These are phyloP conservation scores for Drosophila pseudoobscura DNA, from an alignment of 1,140 invertebrate species.

Conservation along the genomic window DNA sequence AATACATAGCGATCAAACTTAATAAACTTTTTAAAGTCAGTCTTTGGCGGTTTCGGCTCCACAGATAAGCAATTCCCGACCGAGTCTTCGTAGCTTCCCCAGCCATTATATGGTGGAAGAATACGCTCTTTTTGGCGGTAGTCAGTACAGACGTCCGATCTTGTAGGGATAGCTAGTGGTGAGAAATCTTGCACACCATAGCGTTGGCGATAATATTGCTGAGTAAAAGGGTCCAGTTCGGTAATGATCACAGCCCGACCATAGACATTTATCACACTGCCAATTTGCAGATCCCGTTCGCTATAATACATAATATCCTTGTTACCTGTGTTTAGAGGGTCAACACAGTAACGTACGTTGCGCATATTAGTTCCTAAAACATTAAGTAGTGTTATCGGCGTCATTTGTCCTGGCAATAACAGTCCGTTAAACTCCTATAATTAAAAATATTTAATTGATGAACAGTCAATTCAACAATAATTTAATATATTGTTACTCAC, in stretches of 20 bases:
- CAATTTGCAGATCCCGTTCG: constrained; percentile 89
- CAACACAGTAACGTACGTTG: constrained; percentile 86
- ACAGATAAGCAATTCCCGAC: constrained; percentile 92
- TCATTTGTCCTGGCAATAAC: constrained; percentile 86
- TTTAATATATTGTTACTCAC: constrained; percentile 57
- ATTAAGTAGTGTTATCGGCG: constrained; percentile 88
- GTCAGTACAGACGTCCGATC: constrained; percentile 74
- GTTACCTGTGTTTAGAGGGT: constrained; percentile 85
- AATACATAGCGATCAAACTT: constrained; percentile 90
- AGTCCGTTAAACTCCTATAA: constrained; percentile 82
- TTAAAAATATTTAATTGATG: not conserved
- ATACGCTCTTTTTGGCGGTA: constrained; percentile 83
- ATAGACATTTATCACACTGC: constrained; percentile 90
- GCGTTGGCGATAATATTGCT: constrained; percentile 91
- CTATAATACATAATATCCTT: constrained; percentile 86
- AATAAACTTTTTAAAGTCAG: constrained; percentile 92
- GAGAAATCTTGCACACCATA: constrained; percentile 86
- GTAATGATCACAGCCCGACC: constrained; percentile 90
- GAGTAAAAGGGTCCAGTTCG: constrained; percentile 92
- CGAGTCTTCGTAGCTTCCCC: constrained; percentile 93
- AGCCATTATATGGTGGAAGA: constrained; percentile 94
- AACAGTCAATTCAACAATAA: too few species aligned
- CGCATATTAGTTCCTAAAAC: constrained; percentile 86
- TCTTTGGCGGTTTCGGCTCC: constrained; percentile 89
- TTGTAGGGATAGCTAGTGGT: constrained; percentile 84